phyloP scores from a whole-genome alignment of 30 jellyfish, hydroid and myxozoan genomes.

The Morbakka virulenta region DNA sequence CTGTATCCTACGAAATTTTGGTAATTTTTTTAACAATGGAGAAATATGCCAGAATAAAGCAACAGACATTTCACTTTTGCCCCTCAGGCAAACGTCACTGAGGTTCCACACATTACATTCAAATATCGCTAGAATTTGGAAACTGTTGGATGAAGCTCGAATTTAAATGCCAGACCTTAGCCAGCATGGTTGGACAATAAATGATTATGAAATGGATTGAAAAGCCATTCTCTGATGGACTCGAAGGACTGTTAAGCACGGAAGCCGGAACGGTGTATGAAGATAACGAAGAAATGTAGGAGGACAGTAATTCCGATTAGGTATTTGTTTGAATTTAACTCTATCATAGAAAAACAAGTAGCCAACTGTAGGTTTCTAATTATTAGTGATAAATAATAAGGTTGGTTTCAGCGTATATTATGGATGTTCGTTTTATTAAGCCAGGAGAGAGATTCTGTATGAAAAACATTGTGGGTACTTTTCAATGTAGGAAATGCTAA shows the following conservation, averaged over 20 bases:
- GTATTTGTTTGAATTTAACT: neutral
- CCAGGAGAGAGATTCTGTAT: too few relatives aligned
- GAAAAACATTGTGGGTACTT: too few relatives aligned
- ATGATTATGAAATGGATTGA: constrained; percentile 10
- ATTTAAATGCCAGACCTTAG: constrained; percentile 17
- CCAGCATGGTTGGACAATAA: constrained; percentile 10
- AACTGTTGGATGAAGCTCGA: constrained; percentile 1
- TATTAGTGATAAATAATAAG: neutral
- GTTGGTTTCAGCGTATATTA: neutral
- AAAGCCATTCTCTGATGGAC: constrained; percentile 3
- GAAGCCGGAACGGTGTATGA: neutral
- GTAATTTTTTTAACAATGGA: constrained; percentile 38
- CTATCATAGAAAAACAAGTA: neutral
- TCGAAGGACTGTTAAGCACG: neutral
- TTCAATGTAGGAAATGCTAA: too few relatives aligned
- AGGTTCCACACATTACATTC: constrained; percentile 14
- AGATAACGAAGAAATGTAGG: neutral
- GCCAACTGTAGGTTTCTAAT: too few relatives aligned
- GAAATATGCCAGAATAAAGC: neutral
- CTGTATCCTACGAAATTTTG: constrained; percentile 28
- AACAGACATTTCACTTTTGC: constrained; percentile 3
- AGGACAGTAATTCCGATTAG: neutral
- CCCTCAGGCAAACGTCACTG: constrained; percentile 12
- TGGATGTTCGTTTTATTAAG: neutral
- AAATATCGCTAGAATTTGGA: constrained; percentile 23